phyloP scores from a whole-genome alignment of 1,140 invertebrate genomes.

The Drepana arcuata region DNA sequence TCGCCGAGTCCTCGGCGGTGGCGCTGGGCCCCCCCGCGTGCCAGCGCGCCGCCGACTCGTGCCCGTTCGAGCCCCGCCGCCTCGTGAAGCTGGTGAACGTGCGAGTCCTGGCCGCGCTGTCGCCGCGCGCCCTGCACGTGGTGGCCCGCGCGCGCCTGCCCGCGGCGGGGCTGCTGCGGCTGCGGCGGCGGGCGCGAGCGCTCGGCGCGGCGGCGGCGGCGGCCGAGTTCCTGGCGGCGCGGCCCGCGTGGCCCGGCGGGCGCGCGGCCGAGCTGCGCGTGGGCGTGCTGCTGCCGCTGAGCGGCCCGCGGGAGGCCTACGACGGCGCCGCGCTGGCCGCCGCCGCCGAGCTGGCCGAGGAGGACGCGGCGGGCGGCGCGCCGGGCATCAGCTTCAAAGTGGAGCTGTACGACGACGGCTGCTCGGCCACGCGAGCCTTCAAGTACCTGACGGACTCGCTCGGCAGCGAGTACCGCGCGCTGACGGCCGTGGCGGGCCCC shows the following conservation, averaged over 20 bases:
- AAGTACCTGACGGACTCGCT: slow-evolving; percentile 37
- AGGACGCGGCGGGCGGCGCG: slow-evolving; percentile 19
- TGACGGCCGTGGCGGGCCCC: slow-evolving; percentile 43
- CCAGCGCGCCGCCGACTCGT: slow-evolving; percentile 10
- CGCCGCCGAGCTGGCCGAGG: slow-evolving; percentile 26
- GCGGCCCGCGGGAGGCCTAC: slow-evolving; percentile 16
- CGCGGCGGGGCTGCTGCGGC: slow-evolving; percentile 83
- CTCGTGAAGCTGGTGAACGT: slow-evolving; percentile 31
- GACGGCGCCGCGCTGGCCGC: slow-evolving; percentile 19
- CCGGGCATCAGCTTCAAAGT: slow-evolving; percentile 23
- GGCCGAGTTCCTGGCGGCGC: slow-evolving; percentile 29
- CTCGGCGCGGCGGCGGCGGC: slow-evolving; percentile 80
- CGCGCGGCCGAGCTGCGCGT: slow-evolving; percentile 3
- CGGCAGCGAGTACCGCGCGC: slow-evolving; percentile 32
- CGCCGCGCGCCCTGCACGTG: no score
- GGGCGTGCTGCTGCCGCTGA: slow-evolving; percentile 13
- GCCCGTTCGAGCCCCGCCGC: slow-evolving; percentile 36
- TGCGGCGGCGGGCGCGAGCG: slow-evolving; percentile 90
- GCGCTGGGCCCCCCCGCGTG: slow-evolving; percentile 19
- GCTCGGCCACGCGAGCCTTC: slow-evolving; percentile 31
- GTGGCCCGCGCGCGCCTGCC: slow-evolving; percentile 78
- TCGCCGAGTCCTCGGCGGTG: slow-evolving; percentile 20
- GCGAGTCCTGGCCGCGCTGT: slow-evolving; percentile 21
- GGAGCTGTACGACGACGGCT: slow-evolving; percentile 36
- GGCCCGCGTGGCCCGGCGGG: not conserved